Conservation (phyloP, 2,797 vertebrate species). For the Mycteria americana region DNA sequence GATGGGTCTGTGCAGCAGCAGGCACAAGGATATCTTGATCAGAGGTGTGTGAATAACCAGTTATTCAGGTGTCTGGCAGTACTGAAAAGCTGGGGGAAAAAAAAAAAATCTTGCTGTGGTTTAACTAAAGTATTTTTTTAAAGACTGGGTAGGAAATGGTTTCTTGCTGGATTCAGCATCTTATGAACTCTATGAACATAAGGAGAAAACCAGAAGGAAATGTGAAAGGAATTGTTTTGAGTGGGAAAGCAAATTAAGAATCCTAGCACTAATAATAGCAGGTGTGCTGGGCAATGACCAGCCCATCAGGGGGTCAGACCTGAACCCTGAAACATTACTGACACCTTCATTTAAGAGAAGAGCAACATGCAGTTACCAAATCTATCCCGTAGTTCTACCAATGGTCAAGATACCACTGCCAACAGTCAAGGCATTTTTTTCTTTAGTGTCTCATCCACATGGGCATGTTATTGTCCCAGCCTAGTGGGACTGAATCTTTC, state of each 20-base stretch:
- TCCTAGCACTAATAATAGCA: background rate
- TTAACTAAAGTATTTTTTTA: background rate
- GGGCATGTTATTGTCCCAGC: background rate
- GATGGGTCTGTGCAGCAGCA: background rate
- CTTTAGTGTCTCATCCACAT: background rate
- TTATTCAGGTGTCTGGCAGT: background rate
- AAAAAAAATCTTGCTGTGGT: background rate
- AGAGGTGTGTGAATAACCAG: background rate
- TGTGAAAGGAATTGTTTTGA: background rate
- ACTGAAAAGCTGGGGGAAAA: background rate
- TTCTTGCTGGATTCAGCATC: background rate
- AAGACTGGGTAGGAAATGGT: background rate
- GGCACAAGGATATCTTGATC: background rate
- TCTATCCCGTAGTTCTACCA: background rate
- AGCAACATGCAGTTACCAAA: fast-evolving
- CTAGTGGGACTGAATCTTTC: background rate
- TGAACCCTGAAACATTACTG: background rate
- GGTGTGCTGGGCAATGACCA: background rate
- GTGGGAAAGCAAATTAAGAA: background rate
- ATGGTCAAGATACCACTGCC: background rate
- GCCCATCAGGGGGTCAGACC: background rate
- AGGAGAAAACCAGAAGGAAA: background rate
- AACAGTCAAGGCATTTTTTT: background rate
- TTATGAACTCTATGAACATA: background rate
- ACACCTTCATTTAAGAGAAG: background rate